A percentile compares a stretch with the other conserved stretches of the same genome.
Evolutionary conservation across 1,140 invertebrate species (phyloP).

Genomic region (Zaprionus gabonicus): DNA sequence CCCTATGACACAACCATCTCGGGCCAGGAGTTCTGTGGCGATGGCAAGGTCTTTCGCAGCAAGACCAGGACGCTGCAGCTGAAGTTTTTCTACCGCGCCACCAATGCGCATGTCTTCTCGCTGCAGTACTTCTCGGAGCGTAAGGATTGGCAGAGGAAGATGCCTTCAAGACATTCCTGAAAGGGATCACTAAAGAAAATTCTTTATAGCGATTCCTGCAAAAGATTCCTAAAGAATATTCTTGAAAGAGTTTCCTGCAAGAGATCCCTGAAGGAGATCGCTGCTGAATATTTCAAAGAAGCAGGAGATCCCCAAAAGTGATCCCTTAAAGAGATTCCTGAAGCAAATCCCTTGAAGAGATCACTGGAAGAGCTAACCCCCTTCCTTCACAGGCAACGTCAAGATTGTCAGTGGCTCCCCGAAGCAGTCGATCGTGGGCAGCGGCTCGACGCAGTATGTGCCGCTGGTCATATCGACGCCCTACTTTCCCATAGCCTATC

Average conservation of each 20-base stretch:
- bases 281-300: no score
- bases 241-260: no score
- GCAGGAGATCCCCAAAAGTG: no score
- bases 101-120: conserved; percentile 88
- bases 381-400: conserved; percentile 86
- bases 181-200: no score
- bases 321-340: no score
- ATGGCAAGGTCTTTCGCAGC: conserved; percentile 87
- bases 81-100: conserved; percentile 87
- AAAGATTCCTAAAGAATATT: no score
- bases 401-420: conserved; percentile 86
- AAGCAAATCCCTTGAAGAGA: neutral
- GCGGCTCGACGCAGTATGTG: conserved; percentile 65
- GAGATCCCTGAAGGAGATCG: no score
- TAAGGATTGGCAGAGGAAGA: no score
- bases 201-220: no score
- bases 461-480: conserved; percentile 86
- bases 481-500: conserved; percentile 89
- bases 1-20: conserved; percentile 87
- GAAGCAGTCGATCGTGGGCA: conserved; percentile 67
- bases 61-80: conserved; percentile 87
- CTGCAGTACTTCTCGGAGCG: conserved; percentile 88
- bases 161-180: no score
- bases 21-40: conserved; percentile 87
- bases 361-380: neutral